Base-by-base conservation (phyloP, 2,113 vertebrate species). In the Elgaria multicarinata region DNA sequence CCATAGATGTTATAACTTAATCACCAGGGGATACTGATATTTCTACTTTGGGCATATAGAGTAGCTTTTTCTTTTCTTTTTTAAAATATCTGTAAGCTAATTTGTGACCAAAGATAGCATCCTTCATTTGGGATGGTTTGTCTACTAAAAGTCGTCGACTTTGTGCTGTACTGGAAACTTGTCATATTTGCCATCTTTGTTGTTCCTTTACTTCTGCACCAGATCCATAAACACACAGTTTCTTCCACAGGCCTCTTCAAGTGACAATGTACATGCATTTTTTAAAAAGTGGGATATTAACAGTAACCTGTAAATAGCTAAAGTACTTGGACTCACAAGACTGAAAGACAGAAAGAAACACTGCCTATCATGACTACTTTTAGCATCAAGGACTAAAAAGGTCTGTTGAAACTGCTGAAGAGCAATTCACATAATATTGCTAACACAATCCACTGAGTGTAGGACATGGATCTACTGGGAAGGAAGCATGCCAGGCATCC, bases 101-200 rank as follows among this genome's bases (percentile, higher is more conserved):
- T 97, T 97, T 97, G 98, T 99, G 98, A 99, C 99, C 98, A 99
- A 99, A 99, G 98, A 99, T 97, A 95, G 97, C 97, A 94, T 96
- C 97, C 95, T 96, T 95, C 94, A 84, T 91, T 95, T 88, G 9
- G 93, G 97, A 96, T 96, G 95, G 92, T 95, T 94, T 96, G 93
- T 93, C 96, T 94, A 94, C 89, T 91, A 75, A 85, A 87, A 89
- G 74, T 79, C 83, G 91, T 94, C 92, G 92, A 96, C 94, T 95
- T 93, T 89, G 93, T 95, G 97, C 94, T 88, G 85, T 58, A 78
- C 92, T 89, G 95, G 95, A 93, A 88, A 91, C 89, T 31, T 93
- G 88, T 91, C 89, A 53, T 87, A 69, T 0, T 93, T 36, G 18
- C 93, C 83, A 7, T 94, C 89, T 95, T 93, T 91, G 62, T 92